A percentile compares a stretch with the other conserved stretches of the same genome.
These are phyloP conservation scores for Drosophila varians DNA, from an alignment of 1,140 invertebrate species.

Conservation along the genomic window DNA sequence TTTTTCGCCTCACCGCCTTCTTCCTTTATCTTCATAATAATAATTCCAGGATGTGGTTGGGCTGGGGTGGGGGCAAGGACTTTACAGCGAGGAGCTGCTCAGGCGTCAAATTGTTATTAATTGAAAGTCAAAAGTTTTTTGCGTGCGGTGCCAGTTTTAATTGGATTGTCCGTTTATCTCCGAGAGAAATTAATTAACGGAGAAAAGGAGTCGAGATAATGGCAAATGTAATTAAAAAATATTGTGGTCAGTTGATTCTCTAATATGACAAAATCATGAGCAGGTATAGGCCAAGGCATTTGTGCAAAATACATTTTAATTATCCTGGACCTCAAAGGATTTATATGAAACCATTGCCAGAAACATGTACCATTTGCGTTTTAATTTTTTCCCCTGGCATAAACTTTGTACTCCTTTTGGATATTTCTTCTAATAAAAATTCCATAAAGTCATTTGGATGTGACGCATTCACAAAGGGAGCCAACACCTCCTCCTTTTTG, in stretches of 20 bases:
- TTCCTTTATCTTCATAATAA: conserved; percentile 65
- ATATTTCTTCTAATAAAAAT: conserved; percentile 12
- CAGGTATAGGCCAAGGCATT: neutral
- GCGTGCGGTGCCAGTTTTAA: conserved; percentile 55
- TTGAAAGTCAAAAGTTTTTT: conserved; percentile 73
- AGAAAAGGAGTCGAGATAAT: neutral
- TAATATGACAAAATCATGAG: neutral
- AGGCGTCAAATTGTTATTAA: conserved; percentile 82
- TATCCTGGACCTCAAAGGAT: neutral
- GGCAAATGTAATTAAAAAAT: neutral
- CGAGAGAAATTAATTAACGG: conserved; percentile 33
- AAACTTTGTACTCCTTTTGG: neutral
- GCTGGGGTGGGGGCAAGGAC: conserved; percentile 1
- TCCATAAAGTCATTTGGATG: conserved; percentile 20
- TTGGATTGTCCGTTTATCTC: conserved; percentile 56
- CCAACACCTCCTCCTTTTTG: conserved; percentile 6
- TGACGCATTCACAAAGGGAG: conserved; percentile 6
- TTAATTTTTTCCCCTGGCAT: no score
- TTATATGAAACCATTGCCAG: neutral
- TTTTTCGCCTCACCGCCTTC: conserved; percentile 27
- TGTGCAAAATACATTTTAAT: no score
- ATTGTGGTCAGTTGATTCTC: conserved; percentile 2
- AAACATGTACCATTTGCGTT: no score
- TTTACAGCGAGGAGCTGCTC: conserved; percentile 24
- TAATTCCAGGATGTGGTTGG: conserved; percentile 6